phyloP scores from a whole-genome alignment of 2,888 invertebrate genomes.

The Platycheirus rosarum region DNA sequence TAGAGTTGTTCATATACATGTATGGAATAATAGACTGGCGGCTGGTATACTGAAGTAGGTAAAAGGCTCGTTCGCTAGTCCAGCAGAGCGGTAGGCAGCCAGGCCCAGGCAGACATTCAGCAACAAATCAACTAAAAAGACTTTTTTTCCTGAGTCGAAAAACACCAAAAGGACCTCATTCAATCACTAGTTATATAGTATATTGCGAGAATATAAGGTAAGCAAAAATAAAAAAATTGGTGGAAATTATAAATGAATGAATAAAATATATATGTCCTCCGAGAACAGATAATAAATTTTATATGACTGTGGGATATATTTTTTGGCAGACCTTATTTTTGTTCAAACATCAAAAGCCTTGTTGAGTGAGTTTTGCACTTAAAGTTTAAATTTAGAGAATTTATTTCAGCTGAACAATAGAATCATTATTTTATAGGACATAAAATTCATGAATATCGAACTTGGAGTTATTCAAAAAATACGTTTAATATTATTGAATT shows the following conservation, averaged over 20 bases:
- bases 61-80: not conserved
- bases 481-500: too few relatives aligned
- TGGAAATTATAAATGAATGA: constrained; percentile 33
- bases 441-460: too few relatives aligned
- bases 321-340: too few relatives aligned
- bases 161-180: constrained; percentile 38
- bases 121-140: constrained; percentile 61
- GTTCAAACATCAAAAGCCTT: too few relatives aligned
- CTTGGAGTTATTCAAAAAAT: too few relatives aligned
- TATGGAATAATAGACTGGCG: constrained; percentile 7
- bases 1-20: constrained; percentile 56
- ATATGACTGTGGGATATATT: constrained; percentile 39
- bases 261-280: constrained; percentile 50
- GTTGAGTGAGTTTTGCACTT: too few relatives aligned
- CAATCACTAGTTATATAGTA: too few relatives aligned
- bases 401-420: too few relatives aligned
- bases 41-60: not conserved
- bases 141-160: constrained; percentile 29
- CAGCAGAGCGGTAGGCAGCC: not conserved
- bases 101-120: too few relatives aligned
- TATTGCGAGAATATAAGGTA: constrained; percentile 17
- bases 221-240: too few relatives aligned
- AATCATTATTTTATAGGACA: too few relatives aligned
- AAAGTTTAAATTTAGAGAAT: too few relatives aligned
- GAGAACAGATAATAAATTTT: constrained; percentile 58